Percentiles rank a stretch among this genome's conserved stretches.
phyloP scores from a whole-genome alignment of 2,113 vertebrate genomes.

The Abramis brama region DNA sequence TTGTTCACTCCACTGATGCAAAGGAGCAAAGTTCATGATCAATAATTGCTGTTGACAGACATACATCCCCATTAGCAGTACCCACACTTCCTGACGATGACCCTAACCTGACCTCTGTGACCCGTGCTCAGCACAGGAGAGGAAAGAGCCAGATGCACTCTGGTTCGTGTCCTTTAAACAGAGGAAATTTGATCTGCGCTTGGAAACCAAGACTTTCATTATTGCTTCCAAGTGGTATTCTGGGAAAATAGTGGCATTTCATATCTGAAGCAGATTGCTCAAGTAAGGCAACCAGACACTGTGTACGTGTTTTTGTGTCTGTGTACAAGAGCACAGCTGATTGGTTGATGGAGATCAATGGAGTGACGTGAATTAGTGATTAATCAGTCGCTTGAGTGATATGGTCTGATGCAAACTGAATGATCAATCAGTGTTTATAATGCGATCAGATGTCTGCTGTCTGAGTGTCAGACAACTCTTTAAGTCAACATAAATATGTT shows the following conservation, averaged over 20 bases:
- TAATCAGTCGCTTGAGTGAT: constrained; percentile 1
- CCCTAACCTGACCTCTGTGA: constrained; percentile 27
- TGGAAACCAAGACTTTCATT: constrained; percentile 49
- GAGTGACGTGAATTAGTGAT: neutral
- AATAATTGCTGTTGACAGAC: constrained; percentile 29
- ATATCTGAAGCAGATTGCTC: constrained; percentile 5
- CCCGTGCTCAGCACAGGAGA: neutral
- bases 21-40: constrained; percentile 32
- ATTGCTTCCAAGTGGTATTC: constrained; percentile 45
- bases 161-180: neutral
- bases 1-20: neutral
- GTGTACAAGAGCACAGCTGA: neutral
- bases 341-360: neutral
- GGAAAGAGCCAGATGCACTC: neutral
- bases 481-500: neutral
- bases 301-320: neutral
- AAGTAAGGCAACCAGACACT: neutral
- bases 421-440: neutral
- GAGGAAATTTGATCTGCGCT: constrained; percentile 35
- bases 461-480: neutral
- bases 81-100: neutral
- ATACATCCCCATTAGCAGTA: constrained; percentile 1
- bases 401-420: neutral
- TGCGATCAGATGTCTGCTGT: neutral
- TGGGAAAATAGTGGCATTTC: constrained; percentile 44